Conservation (phyloP, 2,113 vertebrate genomes). For the Dissostichus mawsoni region DNA sequence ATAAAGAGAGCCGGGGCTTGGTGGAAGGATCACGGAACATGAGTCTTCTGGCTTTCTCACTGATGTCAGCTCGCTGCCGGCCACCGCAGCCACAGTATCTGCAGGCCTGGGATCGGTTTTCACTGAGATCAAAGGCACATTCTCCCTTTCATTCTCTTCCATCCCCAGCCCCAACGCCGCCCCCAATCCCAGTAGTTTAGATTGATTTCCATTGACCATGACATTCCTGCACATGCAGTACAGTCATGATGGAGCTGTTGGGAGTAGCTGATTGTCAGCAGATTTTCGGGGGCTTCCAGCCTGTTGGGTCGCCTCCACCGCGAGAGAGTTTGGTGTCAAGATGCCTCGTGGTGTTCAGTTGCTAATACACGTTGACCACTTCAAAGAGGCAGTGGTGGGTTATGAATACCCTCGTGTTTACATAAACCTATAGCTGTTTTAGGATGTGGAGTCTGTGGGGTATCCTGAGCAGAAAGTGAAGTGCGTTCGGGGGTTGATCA, state of each 20-base stretch:
- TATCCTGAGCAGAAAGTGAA: not conserved
- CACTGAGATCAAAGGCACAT: conserved; percentile 84
- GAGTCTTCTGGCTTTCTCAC: conserved; percentile 73
- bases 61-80: conserved; percentile 78
- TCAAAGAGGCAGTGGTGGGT: conserved; percentile 37
- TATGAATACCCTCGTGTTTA: conserved; percentile 35
- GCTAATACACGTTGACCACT: conserved; percentile 28
- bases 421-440: conserved; percentile 27
- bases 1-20: conserved; percentile 67
- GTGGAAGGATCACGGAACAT: conserved; percentile 68
- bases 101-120: conserved; percentile 86
- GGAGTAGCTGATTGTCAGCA: conserved; percentile 82
- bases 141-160: conserved; percentile 82
- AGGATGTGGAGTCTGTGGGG: conserved; percentile 30
- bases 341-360: conserved; percentile 33
- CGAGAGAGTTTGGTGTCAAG: conserved; percentile 46
- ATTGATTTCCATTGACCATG: conserved; percentile 86
- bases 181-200: conserved; percentile 80
- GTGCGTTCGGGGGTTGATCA: not conserved
- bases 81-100: conserved; percentile 83
- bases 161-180: conserved; percentile 66
- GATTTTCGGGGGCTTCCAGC: conserved; percentile 67
- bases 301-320: conserved; percentile 48
- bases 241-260: conserved; percentile 77
- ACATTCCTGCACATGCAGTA: conserved; percentile 83